Percentiles rank a stretch among this genome's conserved stretches.
Evolutionary conservation across 2,888 invertebrate genomes (phyloP).

Genomic region (Tuberolachnus salignus): DNA sequence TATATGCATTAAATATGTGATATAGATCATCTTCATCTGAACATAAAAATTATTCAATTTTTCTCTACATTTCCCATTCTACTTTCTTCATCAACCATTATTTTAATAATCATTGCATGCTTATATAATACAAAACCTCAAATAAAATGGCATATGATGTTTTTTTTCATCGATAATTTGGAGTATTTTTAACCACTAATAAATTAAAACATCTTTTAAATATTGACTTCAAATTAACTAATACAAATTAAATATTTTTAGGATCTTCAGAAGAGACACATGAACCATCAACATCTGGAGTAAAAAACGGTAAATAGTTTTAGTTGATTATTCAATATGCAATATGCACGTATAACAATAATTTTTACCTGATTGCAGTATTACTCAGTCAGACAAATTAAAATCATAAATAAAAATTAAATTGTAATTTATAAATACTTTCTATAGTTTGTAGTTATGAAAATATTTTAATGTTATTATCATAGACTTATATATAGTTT

Average conservation of each 20-base stretch:
- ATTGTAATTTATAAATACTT: not conserved
- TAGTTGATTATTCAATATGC: not conserved
- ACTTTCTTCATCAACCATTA: conserved; percentile 12
- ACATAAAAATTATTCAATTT: conserved; percentile 24
- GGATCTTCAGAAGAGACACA: conserved; percentile 37
- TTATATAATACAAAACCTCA: not conserved
- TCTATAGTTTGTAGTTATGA: not conserved
- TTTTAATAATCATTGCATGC: conserved; percentile 42
- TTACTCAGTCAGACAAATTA: not conserved
- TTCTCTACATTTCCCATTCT: conserved; percentile 18
- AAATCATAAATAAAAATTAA: not conserved
- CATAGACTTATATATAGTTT: not conserved
- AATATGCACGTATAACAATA: conserved; percentile 20
- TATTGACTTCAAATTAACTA: not conserved
- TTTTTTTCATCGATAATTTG: not conserved
- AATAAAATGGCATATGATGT: conserved; percentile 6
- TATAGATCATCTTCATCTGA: conserved; percentile 37
- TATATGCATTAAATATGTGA: conserved; percentile 28
- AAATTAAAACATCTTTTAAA: not conserved
- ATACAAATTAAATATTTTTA: conserved; percentile 25
- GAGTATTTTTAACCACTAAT: not conserved
- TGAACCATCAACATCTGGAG: conserved; percentile 6
- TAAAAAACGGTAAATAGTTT: conserved; percentile 31
- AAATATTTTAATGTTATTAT: not conserved
- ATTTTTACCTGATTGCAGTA: not conserved